Evolutionary conservation across 1,140 invertebrate genomes (phyloP).

Genomic region (Caerostris darwini): DNA sequence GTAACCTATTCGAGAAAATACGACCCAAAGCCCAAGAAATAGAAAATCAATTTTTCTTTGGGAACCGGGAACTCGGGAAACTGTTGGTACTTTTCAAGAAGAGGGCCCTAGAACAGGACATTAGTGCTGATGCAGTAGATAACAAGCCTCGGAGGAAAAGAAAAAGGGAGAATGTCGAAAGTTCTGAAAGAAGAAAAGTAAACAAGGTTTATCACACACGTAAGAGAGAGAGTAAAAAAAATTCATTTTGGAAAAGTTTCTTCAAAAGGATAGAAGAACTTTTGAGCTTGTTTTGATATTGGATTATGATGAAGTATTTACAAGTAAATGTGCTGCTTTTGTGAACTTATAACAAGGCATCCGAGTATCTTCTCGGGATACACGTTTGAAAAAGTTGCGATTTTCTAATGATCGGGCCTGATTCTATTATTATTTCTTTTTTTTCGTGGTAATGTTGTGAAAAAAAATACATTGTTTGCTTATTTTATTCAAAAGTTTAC

Average conservation of each 20-base stretch:
- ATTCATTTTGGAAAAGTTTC: not conserved
- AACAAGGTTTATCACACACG: slow-evolving; percentile 68
- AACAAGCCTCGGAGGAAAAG: slow-evolving; percentile 36
- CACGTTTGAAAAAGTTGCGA: too few relatives aligned
- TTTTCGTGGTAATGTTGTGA: too few relatives aligned
- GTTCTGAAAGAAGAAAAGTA: slow-evolving; percentile 64
- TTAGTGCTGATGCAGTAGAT: slow-evolving; percentile 62
- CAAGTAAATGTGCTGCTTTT: slow-evolving; percentile 43
- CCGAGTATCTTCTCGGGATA: not conserved
- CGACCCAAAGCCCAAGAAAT: slow-evolving; percentile 16
- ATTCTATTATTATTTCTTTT: too few relatives aligned
- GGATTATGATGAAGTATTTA: slow-evolving; percentile 64
- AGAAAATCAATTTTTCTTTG: slow-evolving; percentile 67
- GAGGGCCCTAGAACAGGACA: slow-evolving; percentile 31
- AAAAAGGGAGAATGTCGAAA: slow-evolving; percentile 45
- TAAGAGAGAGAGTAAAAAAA: slow-evolving; percentile 3
- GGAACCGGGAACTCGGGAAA: not conserved
- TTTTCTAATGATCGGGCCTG: too few relatives aligned
- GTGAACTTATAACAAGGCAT: not conserved
- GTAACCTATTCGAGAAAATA: not conserved
- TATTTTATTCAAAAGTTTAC: too few relatives aligned
- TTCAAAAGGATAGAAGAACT: slow-evolving; percentile 37
- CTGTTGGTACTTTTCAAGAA: slow-evolving; percentile 21
- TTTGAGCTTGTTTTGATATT: slow-evolving; percentile 62
- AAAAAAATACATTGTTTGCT: too few relatives aligned